A percentile compares a stretch with the other conserved stretches of the same genome.
phyloP scores from a whole-genome alignment of 2,113 vertebrate species.

The Plotosus lineatus region DNA sequence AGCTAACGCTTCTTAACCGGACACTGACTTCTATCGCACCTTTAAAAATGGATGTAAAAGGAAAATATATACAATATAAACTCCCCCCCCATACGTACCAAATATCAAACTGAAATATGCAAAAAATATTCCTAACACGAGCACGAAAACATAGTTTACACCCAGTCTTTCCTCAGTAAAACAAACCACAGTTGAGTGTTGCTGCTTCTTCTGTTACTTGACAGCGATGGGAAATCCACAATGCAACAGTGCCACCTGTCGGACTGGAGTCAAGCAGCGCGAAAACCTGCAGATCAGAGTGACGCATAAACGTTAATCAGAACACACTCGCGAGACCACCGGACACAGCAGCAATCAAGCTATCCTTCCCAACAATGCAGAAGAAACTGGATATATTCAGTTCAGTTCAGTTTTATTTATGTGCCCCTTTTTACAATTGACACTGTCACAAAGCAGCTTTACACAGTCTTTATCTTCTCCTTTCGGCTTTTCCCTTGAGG shows the following conservation, averaged over 20 bases:
- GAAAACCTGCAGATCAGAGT: too few relatives aligned
- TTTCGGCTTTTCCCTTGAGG: too few relatives aligned
- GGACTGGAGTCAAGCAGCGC: background rate
- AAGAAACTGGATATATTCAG: too few relatives aligned
- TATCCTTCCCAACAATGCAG: too few relatives aligned
- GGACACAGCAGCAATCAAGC: too few relatives aligned
- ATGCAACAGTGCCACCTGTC: background rate
- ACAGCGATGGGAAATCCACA: background rate
- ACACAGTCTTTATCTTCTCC: too few relatives aligned
- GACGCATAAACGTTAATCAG: too few relatives aligned
- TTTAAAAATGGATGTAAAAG: background rate
- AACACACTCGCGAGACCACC: too few relatives aligned
- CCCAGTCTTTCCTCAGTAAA: background rate
- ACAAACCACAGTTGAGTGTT: slow-evolving; percentile 9
- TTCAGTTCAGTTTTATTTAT: too few relatives aligned
- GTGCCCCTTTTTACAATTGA: too few relatives aligned
- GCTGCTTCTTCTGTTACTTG: background rate
- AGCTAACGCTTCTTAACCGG: background rate
- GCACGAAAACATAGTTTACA: background rate
- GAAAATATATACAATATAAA: background rate
- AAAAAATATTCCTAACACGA: background rate
- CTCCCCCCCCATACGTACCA: background rate
- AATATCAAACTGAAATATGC: background rate
- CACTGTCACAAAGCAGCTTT: too few relatives aligned
- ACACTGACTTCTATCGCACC: slow-evolving; percentile 11